Evolutionary conservation across 2,888 invertebrate species (phyloP).

Genomic region (Mimachlamys varia): DNA sequence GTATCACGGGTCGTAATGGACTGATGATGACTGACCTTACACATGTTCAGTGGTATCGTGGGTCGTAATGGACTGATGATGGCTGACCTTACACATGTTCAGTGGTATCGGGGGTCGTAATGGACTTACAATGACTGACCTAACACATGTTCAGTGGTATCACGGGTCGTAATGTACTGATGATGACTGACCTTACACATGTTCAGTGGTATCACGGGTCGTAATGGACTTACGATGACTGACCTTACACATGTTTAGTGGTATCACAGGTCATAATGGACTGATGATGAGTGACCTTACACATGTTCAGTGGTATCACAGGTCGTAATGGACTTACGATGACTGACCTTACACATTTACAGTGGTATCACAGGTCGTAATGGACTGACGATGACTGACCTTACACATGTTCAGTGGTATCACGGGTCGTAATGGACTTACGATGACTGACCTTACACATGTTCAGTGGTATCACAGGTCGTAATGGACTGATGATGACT

Average conservation of each 20-base stretch:
- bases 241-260: neutral
- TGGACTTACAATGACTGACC: neutral
- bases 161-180: neutral
- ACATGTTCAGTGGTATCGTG: neutral
- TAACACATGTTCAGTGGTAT: neutral
- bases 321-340: neutral
- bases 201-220: neutral
- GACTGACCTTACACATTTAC: neutral
- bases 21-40: neutral
- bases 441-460: neutral
- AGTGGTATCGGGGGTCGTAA: neutral
- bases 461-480: neutral
- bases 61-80: neutral
- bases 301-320: neutral
- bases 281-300: neutral
- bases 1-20: neutral
- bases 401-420: neutral
- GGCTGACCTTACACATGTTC: neutral
- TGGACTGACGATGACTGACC: neutral
- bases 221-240: neutral
- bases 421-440: neutral
- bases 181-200: neutral
- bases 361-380: neutral
- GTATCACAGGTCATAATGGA: neutral
- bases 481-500: neutral